phyloP scores from a whole-genome alignment of 2,797 vertebrate species.

The Gymnoscopelus microlampas region DNA sequence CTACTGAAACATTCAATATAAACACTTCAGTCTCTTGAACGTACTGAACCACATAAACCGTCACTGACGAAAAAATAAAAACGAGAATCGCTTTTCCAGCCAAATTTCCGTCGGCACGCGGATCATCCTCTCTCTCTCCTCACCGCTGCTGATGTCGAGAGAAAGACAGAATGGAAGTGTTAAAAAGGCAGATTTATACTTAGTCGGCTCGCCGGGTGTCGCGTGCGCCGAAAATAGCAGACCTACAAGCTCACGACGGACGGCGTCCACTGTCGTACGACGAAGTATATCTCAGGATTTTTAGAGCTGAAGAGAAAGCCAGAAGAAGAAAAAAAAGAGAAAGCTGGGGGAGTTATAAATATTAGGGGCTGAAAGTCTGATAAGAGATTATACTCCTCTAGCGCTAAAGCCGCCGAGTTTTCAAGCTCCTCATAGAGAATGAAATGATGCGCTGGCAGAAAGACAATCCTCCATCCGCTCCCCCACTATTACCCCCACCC shows the following conservation, averaged over 20 bases:
- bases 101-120: constrained; percentile 41
- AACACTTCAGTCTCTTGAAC: constrained; percentile 59
- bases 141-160: constrained; percentile 10
- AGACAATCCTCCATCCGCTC: constrained; percentile 44
- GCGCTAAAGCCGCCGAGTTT: constrained; percentile 43
- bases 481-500: background rate
- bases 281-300: no score
- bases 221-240: no score
- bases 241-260: no score
- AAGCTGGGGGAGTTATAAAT: constrained; percentile 58
- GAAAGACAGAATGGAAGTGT: constrained; percentile 31
- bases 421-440: constrained; percentile 36
- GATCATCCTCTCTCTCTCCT: constrained; percentile 4
- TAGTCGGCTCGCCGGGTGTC: no score
- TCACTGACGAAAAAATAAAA: constrained; percentile 48
- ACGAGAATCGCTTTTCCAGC: constrained; percentile 16
- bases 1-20: constrained; percentile 72
- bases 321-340: constrained; percentile 10
- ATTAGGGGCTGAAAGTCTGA: constrained; percentile 51
- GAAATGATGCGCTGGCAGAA: constrained; percentile 64
- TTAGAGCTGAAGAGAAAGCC: background rate
- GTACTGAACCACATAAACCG: constrained; percentile 55
- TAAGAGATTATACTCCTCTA: constrained; percentile 51
- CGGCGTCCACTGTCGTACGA: no score
- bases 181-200: background rate